Conservation (phyloP, 2,113 vertebrate species). For the Mellivora capensis region DNA sequence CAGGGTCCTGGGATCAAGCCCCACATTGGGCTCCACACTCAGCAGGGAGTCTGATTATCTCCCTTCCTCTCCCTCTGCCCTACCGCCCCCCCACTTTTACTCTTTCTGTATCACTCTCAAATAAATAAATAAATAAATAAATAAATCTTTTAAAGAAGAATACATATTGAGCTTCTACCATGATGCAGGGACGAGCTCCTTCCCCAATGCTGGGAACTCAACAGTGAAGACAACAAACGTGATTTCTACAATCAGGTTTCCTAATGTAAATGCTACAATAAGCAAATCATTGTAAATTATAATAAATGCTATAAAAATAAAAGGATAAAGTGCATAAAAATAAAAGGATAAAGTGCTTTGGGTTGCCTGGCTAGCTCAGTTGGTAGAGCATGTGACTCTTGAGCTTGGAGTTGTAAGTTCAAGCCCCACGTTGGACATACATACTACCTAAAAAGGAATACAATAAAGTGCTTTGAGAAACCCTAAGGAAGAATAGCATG, state of each 20-base stretch:
- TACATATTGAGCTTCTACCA: neutral
- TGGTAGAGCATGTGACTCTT: neutral
- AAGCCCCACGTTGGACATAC: neutral
- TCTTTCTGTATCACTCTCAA: no score
- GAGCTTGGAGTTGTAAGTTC: neutral
- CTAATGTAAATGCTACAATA: constrained; percentile 1
- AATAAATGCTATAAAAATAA: neutral
- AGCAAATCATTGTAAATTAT: constrained; percentile 26
- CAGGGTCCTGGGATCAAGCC: no score
- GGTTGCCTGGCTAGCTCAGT: neutral
- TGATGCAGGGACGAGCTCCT: neutral
- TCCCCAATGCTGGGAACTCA: neutral
- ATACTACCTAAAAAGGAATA: neutral
- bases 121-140: neutral
- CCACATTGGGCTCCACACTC: no score
- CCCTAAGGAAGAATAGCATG: neutral
- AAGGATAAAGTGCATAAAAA: neutral
- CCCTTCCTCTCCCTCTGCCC: no score
- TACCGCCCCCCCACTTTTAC: no score
- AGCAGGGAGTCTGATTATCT: no score
- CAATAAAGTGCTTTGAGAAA: neutral
- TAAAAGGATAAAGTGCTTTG: neutral
- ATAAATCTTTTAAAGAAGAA: neutral
- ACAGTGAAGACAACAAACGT: neutral
- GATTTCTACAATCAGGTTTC: neutral